Base-by-base conservation (phyloP, 2,888 invertebrate genomes). In the Trissonchulus latispiculum region DNA sequence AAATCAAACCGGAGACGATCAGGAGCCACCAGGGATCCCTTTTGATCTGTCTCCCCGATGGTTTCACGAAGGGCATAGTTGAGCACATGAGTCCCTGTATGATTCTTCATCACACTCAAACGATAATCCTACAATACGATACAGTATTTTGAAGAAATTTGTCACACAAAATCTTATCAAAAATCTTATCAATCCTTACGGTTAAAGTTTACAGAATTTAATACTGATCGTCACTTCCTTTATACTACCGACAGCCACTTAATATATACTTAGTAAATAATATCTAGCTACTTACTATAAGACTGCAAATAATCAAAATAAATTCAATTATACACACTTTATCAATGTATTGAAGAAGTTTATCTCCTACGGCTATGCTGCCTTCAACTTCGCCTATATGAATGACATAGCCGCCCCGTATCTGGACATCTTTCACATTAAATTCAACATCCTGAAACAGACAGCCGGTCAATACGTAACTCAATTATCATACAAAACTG, bases 1-100 rank as follows among this genome's bases (percentile, higher is more conserved):
- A 99, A 99, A 86, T 99, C 99, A 84, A 99, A 99, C 77, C 99
- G 88, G 72, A 99, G 87, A 79, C 92, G 89, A 83, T 99, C 97
- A 0, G 97, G 95, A 79, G 96, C 95, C 0, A 99, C 99, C 48
- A 99, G 87, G 0, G 97, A 97, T 36, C 99, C 97, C 81, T 91
- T 90, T 85, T 97, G 97, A 84, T 97, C 95, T 18, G 94, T 90
- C 78, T 93, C 93, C 77, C 90, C 89, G 61, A 99, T 87, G 33
- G 96, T 93, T 83, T 90, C 90, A 74, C 96, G 87, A 74, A 99
- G 86, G 32, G 93, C 94, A 85, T 91, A 95, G 86, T 99, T 99
- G 23, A 99, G 87, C 62, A 95, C 89, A 84, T 99, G 99, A 0
- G 99, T 99, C 32, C 95, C 96, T 62, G 97, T 92, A 85, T 99